phyloP scores from a whole-genome alignment of 2,888 invertebrate species.

The Pollenia griseotomentosa region DNA sequence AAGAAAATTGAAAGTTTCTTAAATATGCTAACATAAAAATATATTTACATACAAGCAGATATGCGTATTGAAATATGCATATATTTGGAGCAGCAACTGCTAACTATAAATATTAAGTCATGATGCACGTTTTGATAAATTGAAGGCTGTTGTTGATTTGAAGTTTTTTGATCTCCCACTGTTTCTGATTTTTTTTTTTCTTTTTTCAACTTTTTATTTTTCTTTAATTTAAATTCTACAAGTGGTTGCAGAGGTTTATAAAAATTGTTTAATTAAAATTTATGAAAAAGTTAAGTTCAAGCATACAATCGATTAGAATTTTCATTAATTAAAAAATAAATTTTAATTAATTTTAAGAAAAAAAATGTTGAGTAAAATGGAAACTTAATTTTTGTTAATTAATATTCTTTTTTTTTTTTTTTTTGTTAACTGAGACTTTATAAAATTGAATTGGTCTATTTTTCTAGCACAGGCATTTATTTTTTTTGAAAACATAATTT shows the following conservation, averaged over 20 bases:
- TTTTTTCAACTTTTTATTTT: neutral
- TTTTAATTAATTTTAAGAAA: neutral
- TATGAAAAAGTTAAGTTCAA: conserved; percentile 2
- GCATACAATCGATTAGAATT: conserved; percentile 6
- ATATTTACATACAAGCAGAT: too few relatives aligned
- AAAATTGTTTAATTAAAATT: conserved; percentile 6
- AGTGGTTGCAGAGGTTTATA: neutral
- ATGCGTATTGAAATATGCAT: too few relatives aligned
- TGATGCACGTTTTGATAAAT: conserved; percentile 71
- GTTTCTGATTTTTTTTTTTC: conserved; percentile 21
- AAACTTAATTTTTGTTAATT: too few relatives aligned
- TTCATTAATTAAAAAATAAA: neutral
- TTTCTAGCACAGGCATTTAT: too few relatives aligned
- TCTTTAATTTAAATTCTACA: conserved; percentile 13
- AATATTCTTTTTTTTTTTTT: too few relatives aligned
- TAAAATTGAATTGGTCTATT: too few relatives aligned
- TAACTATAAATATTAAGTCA: conserved; percentile 12
- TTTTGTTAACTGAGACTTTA: too few relatives aligned
- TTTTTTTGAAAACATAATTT: too few relatives aligned
- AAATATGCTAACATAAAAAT: too few relatives aligned
- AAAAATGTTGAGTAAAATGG: neutral
- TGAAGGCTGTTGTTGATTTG: conserved; percentile 61
- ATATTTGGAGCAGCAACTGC: neutral
- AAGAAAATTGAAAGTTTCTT: too few relatives aligned
- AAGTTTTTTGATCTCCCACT: conserved; percentile 50